These are phyloP conservation scores for Piliocolobus tephrosceles DNA, from an alignment of 2,113 vertebrate genomes.

Conservation along the genomic window DNA sequence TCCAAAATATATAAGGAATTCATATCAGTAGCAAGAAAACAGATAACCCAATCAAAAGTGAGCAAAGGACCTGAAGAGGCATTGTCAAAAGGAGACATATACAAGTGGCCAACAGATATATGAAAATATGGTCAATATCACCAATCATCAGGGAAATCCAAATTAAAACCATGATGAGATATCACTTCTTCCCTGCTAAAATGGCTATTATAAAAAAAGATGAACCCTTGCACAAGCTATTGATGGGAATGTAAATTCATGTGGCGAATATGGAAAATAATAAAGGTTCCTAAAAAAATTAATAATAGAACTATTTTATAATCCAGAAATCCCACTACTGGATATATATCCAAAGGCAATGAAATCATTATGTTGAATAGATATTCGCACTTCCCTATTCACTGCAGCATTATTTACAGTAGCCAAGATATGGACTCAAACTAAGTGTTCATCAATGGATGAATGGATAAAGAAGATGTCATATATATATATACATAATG, in stretches of 20 bases:
- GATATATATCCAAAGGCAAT: not conserved
- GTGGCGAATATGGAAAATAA: not conserved
- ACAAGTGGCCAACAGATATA: not conserved
- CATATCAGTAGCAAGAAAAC: not conserved
- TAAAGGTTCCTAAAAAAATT: not conserved
- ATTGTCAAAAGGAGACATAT: not conserved
- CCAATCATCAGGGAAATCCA: not conserved
- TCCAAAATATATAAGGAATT: not conserved
- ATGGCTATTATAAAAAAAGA: not conserved
- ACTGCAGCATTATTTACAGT: not conserved
- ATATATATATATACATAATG: too few relatives aligned
- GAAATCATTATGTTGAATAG: not conserved
- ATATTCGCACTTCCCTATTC: not conserved
- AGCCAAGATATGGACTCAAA: not conserved
- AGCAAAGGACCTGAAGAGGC: not conserved
- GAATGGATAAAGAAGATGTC: not conserved
- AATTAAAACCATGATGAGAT: not conserved
- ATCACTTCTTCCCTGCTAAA: not conserved
- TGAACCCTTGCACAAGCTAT: not conserved
- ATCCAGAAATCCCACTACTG: not conserved
- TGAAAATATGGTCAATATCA: not conserved
- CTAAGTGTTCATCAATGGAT: too few relatives aligned
- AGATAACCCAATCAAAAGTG: not conserved
- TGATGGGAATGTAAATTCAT: not conserved
- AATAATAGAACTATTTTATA: not conserved